Percentiles rank a stretch among this genome's conserved stretches.
Evolutionary conservation across 2,797 vertebrate species (phyloP).

Genomic region (Sarcoramphus papa): DNA sequence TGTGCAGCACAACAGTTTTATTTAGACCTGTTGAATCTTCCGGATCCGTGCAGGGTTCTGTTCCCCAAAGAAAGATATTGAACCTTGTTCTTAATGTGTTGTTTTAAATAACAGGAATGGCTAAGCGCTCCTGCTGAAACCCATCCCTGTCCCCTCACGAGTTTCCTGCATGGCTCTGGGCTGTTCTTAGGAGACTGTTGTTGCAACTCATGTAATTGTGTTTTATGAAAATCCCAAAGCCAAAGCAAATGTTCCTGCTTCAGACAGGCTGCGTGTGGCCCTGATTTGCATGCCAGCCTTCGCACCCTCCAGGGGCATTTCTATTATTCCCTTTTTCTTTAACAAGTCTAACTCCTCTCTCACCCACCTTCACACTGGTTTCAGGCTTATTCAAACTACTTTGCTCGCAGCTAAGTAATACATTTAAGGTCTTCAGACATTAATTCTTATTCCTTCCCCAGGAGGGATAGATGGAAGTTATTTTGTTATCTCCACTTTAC

Average conservation of each 20-base stretch:
- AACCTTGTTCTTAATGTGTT: not conserved
- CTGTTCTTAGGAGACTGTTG: not conserved
- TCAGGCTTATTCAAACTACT: not conserved
- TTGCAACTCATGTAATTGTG: not conserved
- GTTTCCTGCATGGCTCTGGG: not conserved
- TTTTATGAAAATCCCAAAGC: not conserved
- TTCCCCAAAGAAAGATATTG: not conserved
- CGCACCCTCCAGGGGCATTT: not conserved
- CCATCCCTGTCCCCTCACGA: not conserved
- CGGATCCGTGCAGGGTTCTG: not conserved
- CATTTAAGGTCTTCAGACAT: not conserved
- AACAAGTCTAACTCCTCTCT: not conserved
- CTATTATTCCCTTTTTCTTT: not conserved
- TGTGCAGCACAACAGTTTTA: not conserved
- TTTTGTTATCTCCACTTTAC: not conserved
- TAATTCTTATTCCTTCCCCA: not conserved
- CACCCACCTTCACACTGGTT: not conserved
- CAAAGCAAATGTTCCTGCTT: not conserved
- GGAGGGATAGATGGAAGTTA: not conserved
- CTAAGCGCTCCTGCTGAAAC: not conserved
- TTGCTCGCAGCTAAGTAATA: not conserved
- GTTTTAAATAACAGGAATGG: not conserved
- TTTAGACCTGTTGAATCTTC: conserved; percentile 6
- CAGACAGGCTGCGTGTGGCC: not conserved
- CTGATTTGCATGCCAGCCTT: not conserved